Evolutionary conservation across 23 tunicate genomes (phyloP).

Genomic region (Trididemnum miniatum): DNA sequence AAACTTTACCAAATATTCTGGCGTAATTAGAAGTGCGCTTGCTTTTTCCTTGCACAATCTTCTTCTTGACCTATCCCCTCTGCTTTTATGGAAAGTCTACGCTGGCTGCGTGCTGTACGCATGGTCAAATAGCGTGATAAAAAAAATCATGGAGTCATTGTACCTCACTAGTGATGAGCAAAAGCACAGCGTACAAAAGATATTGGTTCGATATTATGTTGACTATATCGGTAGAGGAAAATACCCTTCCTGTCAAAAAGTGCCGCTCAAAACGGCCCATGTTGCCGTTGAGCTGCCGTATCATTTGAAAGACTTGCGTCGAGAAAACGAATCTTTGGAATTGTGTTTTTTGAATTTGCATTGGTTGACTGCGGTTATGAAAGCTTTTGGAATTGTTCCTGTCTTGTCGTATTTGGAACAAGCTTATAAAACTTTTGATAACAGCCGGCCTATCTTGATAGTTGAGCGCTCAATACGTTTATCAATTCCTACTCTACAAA

Average conservation of each 20-base stretch:
- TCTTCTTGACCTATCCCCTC: conserved; percentile 24
- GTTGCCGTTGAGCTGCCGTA: conserved; percentile 16
- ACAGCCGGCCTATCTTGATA: conserved; percentile 24
- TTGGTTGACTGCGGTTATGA: conserved; percentile 34
- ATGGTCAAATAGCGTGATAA: conserved; percentile 33
- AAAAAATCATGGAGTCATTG: conserved; percentile 4
- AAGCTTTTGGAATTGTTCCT: conserved; percentile 3
- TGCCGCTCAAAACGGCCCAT: conserved; percentile 39
- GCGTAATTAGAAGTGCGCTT: not conserved
- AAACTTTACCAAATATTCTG: not conserved
- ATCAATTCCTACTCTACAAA: conserved; percentile 7
- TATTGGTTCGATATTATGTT: conserved; percentile 14
- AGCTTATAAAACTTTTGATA: not conserved
- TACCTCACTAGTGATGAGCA: not conserved
- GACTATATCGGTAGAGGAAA: conserved; percentile 16
- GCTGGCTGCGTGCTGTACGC: conserved; percentile 33
- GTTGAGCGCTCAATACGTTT: conserved; percentile 45
- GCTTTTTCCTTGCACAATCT: conserved; percentile 6
- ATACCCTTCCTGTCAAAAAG: conserved; percentile 9
- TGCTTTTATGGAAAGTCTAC: conserved; percentile 3
- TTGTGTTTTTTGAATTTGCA: conserved; percentile 12
- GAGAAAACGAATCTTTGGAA: not conserved
- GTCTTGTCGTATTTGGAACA: conserved; percentile 28
- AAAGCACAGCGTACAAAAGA: not conserved
- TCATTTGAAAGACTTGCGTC: not conserved